These are phyloP conservation scores for Tauraco erythrolophus DNA, from an alignment of 2,113 vertebrate genomes.

Conservation along the genomic window DNA sequence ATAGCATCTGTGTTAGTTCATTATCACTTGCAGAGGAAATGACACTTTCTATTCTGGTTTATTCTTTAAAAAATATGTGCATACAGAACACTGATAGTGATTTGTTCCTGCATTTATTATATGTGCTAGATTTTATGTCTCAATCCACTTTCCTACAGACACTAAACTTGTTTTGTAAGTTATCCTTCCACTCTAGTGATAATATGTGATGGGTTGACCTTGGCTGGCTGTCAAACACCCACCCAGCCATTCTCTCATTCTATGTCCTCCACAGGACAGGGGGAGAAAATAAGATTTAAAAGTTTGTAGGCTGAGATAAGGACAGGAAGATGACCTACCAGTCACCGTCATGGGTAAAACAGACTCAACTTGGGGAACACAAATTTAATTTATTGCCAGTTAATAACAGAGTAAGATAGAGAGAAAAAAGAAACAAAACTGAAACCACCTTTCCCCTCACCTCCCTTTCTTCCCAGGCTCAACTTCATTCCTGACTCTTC, in stretches of 20 bases:
- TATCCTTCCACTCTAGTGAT: neutral
- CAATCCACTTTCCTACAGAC: neutral
- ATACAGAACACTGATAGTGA: neutral
- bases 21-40: neutral
- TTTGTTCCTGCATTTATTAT: neutral
- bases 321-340: neutral
- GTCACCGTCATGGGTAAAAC: neutral
- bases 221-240: neutral
- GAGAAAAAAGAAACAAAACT: neutral
- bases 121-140: neutral
- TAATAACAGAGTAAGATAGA: neutral
- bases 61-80: neutral
- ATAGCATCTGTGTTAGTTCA: neutral
- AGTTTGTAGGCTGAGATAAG: neutral
- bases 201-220: rapidly evolving
- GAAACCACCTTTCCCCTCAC: neutral
- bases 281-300: neutral
- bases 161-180: neutral
- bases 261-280: neutral
- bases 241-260: neutral
- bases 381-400: neutral
- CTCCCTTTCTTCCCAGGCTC: neutral
- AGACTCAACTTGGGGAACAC: neutral
- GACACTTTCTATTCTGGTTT: neutral
- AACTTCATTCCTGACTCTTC: neutral